phyloP scores from a whole-genome alignment of 2,113 vertebrate genomes.

The Dipodomys ordii region DNA sequence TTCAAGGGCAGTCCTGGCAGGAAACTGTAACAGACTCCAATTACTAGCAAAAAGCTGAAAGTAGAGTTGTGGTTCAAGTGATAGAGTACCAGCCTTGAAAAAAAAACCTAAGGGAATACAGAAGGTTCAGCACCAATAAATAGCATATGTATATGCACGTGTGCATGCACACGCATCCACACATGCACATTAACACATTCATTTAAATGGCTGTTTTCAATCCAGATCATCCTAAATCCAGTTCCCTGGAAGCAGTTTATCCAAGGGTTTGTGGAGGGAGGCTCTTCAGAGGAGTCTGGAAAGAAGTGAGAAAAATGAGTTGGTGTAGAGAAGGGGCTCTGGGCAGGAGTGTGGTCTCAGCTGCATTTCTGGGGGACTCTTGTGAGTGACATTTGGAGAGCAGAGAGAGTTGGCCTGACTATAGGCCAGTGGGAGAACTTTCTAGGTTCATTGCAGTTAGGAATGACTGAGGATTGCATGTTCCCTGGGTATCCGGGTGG shows the following conservation, averaged over 20 bases:
- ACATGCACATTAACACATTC: too few relatives aligned
- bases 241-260: background rate
- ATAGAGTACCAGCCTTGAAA: too few relatives aligned
- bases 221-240: background rate
- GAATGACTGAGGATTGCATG: background rate
- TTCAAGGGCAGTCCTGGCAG: too few relatives aligned
- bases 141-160: too few relatives aligned
- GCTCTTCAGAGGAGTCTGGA: too few relatives aligned
- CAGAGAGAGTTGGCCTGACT: background rate
- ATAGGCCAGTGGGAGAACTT: background rate
- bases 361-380: background rate
- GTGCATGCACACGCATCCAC: too few relatives aligned
- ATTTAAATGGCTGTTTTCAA: background rate
- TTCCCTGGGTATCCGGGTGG: too few relatives aligned
- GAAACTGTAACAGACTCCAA: too few relatives aligned
- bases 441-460: background rate
- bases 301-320: background rate
- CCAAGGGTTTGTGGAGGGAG: background rate
- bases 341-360: background rate
- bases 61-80: too few relatives aligned
- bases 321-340: background rate
- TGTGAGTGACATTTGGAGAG: background rate
- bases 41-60: too few relatives aligned
- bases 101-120: too few relatives aligned
- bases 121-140: too few relatives aligned